A percentile compares a stretch with the other conserved stretches of the same genome.
These are phyloP conservation scores for Zalophus californianus DNA, from an alignment of 2,797 vertebrate species.

Conservation along the genomic window DNA sequence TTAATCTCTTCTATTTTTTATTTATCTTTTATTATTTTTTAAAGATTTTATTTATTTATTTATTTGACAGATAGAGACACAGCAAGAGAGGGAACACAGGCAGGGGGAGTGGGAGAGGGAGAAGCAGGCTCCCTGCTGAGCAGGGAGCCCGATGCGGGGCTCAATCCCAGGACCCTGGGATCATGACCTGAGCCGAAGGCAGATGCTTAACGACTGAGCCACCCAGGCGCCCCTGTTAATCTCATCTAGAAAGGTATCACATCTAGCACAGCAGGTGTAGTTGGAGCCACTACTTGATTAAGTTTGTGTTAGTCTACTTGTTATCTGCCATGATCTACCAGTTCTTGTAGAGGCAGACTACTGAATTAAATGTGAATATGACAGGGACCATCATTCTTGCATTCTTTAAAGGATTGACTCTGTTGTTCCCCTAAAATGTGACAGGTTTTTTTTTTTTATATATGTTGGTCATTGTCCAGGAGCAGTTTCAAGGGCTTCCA, in stretches of 20 bases:
- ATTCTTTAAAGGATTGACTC: conserved; percentile 33
- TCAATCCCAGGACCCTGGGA: too few species aligned
- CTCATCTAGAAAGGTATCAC: neutral
- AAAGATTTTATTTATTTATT: too few species aligned
- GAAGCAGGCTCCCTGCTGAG: too few species aligned
- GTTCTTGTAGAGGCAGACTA: neutral
- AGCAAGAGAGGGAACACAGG: too few species aligned
- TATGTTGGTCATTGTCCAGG: neutral
- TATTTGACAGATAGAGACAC: too few species aligned
- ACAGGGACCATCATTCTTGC: neutral
- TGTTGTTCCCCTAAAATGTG: neutral
- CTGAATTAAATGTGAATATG: neutral
- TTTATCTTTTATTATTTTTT: too few species aligned
- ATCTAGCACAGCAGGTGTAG: neutral
- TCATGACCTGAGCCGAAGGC: too few species aligned
- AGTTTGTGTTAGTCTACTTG: neutral
- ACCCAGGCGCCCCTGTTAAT: neutral
- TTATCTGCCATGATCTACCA: neutral
- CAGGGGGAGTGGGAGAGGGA: too few species aligned
- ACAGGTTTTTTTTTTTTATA: conserved; percentile 36
- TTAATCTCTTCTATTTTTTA: neutral
- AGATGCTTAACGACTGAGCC: too few species aligned
- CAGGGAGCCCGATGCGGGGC: too few species aligned
- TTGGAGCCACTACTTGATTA: neutral
- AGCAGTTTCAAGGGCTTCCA: neutral